Percentiles rank a stretch among this genome's conserved stretches.
Conservation (phyloP, 2,888 invertebrate species). For the Capitulum mitella region DNA sequence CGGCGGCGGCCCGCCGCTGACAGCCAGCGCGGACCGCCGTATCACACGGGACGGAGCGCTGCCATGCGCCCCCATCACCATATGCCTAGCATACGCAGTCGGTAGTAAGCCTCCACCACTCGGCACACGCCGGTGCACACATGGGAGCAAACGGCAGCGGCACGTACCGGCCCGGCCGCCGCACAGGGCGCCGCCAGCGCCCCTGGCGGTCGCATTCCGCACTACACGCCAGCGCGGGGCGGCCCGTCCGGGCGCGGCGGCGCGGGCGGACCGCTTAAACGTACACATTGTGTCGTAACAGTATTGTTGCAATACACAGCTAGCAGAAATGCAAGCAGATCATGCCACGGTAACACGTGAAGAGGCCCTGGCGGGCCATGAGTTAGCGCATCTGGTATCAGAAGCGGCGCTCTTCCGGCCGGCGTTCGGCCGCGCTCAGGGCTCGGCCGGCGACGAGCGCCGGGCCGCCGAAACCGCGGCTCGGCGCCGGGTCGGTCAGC, state of each 20-base stretch:
- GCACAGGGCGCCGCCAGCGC: background rate
- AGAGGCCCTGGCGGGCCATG: background rate
- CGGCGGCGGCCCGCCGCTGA: background rate
- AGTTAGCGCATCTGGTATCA: no score
- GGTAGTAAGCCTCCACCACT: background rate
- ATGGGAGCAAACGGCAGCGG: background rate
- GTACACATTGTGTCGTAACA: background rate
- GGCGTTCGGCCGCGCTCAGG: background rate
- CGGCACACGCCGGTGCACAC: background rate
- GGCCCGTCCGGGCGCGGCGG: background rate
- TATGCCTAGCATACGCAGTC: constrained; percentile 11
- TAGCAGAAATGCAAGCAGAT: constrained; percentile 5
- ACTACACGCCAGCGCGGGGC: background rate
- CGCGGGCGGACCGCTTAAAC: background rate
- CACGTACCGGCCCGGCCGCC: background rate
- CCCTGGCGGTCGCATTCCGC: no score
- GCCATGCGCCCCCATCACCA: background rate
- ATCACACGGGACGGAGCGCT: background rate
- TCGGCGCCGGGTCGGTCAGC: no score
- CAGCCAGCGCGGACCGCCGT: background rate
- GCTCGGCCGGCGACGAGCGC: background rate
- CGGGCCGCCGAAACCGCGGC: background rate
- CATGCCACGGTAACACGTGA: background rate
- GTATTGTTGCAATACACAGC: constrained; percentile 24
- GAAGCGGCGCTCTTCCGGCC: no score